Base-by-base conservation (phyloP, 2,888 invertebrate species). In the Drosophila macrospina region DNA sequence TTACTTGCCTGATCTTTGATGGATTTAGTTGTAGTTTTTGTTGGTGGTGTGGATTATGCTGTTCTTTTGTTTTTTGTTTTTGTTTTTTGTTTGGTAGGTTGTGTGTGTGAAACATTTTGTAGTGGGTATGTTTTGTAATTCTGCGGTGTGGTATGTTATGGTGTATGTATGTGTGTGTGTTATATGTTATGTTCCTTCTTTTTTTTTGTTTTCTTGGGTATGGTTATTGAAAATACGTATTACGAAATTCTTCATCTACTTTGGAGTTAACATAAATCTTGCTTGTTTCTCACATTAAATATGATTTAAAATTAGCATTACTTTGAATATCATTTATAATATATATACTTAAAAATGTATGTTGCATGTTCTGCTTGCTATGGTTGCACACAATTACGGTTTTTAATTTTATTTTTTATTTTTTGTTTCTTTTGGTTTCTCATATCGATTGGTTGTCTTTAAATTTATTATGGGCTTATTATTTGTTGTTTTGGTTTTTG, bases 11-110 rank as follows among this genome's bases (percentile, higher is more conserved):
- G 67, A 77, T 61, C 50, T 74, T 52, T 74, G 59, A 71, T 83
- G 69, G 71, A 64, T 67, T 68, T 62, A 11, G 24, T 61, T 64
- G 36, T 47, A 44, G 74, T 78, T 64, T 61, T 64, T 37, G 55
- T 83, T 80, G 85, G 79, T 85, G 84, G 85, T 84, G 87, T 83
- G 82, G 80, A 74, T 83, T 85, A 85, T 86, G 75, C 67, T 78
- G 50, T 66, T 52, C n/a, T 20, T 20, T 20, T 20, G 20, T 3
- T 20, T 1, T 20, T 20, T 20, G 20, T 20, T 20, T 20, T 20
- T 20, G 20, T 3, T 20, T 1, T 20, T 20, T 20, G 20, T 20
- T 74, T 83, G 67, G 77, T 84, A 80, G 85, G 71, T 77, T 57
- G 16, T 60, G 39, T 54, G 39, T 54, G 39, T 69, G 45, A 50